Percentiles rank a stretch among this genome's conserved stretches.
These are phyloP conservation scores for Epinotia bilunana DNA, from an alignment of 2,888 invertebrate genomes.

Conservation along the genomic window DNA sequence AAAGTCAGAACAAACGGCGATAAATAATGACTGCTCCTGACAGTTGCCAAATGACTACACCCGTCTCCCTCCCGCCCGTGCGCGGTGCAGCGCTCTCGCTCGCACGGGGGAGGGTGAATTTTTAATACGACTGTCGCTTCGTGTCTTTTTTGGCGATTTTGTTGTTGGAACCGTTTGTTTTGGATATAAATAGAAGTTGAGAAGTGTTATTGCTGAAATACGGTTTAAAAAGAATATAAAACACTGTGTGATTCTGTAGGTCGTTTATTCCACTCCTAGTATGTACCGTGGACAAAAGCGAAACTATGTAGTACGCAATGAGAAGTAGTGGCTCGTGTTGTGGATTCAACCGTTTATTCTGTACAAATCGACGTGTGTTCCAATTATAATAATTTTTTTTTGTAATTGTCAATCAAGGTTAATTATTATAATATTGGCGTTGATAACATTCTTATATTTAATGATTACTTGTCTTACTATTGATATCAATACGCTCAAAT, in stretches of 20 bases:
- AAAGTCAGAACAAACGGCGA: slow-evolving; percentile 47
- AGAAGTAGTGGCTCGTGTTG: no score
- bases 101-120: slow-evolving; percentile 54
- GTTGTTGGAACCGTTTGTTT: slow-evolving; percentile 45
- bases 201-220: neutral
- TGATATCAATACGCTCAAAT: no score
- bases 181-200: slow-evolving; percentile 37
- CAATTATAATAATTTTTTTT: neutral
- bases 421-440: no score
- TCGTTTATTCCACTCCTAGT: no score
- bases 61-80: slow-evolving; percentile 54
- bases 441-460: no score
- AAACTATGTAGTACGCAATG: no score
- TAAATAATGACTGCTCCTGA: slow-evolving; percentile 77
- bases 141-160: slow-evolving; percentile 45
- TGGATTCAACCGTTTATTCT: no score
- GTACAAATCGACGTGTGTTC: neutral
- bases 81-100: slow-evolving; percentile 51
- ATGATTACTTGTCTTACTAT: no score
- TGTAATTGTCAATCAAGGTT: no score
- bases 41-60: slow-evolving; percentile 73
- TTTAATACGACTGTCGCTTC: slow-evolving; percentile 58
- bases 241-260: neutral
- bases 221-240: neutral
- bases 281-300: no score